phyloP scores from a whole-genome alignment of 2,888 invertebrate genomes.

The Drosophila niveifrons region DNA sequence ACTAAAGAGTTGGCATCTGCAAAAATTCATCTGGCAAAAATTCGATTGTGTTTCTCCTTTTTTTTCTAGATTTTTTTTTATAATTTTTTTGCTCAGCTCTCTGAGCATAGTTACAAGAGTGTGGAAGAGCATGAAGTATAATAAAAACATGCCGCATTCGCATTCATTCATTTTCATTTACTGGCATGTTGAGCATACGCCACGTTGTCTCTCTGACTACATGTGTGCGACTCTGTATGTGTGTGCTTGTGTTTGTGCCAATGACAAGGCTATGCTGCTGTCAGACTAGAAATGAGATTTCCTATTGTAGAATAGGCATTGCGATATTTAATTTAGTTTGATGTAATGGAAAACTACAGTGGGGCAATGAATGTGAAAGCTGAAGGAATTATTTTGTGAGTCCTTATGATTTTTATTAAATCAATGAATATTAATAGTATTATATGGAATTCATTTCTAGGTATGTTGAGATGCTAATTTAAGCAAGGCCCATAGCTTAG shows the following conservation, averaged over 20 bases:
- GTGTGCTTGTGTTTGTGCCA: conserved; percentile 44
- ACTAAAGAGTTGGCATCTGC: conserved; percentile 56
- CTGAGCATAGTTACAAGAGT: conserved; percentile 43
- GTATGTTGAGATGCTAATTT: too few species aligned
- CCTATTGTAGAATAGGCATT: conserved; percentile 28
- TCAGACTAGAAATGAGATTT: conserved; percentile 44
- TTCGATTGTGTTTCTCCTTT: conserved; percentile 60
- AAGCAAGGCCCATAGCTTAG: too few species aligned
- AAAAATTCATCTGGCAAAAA: conserved; percentile 66
- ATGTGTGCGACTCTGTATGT: background rate
- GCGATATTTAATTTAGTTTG: conserved; percentile 44
- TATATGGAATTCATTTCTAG: too few species aligned
- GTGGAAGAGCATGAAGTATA: conserved; percentile 36
- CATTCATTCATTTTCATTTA: conserved; percentile 73
- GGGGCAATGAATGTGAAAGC: background rate
- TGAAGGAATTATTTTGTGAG: too few species aligned
- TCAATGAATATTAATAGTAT: too few species aligned
- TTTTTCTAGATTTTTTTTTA: conserved; percentile 9
- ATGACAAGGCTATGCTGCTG: conserved; percentile 57
- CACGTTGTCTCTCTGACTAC: conserved; percentile 28
- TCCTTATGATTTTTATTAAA: too few species aligned
- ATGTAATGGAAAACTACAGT: conserved; percentile 10
- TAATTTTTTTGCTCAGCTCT: conserved; percentile 13
- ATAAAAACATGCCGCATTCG: conserved; percentile 58
- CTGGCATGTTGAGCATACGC: conserved; percentile 58